Evolutionary conservation across 2,797 vertebrate species (phyloP), one percentile per base, ranked within the genome.

Genomic region (Ciconia nigra): DNA sequence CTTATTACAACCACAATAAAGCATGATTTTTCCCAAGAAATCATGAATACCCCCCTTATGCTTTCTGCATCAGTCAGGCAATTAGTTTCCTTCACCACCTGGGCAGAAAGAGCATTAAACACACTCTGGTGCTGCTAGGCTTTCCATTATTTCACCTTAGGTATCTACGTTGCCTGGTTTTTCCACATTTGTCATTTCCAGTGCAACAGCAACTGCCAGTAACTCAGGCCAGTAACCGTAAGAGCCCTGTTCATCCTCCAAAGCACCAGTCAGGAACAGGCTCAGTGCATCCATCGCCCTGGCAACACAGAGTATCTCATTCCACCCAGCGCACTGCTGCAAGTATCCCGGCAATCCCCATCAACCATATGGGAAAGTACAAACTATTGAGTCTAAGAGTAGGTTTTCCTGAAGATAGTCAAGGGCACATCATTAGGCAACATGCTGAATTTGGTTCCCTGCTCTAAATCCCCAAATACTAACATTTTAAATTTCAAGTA

Each of bases 291-390:
- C 87, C 87, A 83, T 21, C 14, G 7, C 31, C 33, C 35, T 10
- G 54, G 83, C n/a, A 59, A 51, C 1, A 0, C 16, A 3, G 49
- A 69, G 33, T 73, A 58, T 5, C 42, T 67, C 69, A 49, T 15
- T 33, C 10, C 17, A 47, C 9, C 13, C 74, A 59, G 35, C 39
- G 55, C 78, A 46, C 28, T 35, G 33, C 91, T 62, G 39, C 55
- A 61, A 76, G 6, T 3, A 51, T 35, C 41, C 82, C 3, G 1
- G 42, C 54, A 87, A 93, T 22, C 15, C 78, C 44, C 7, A 2
- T 4, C 8, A 3, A 57, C 44, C 33, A 9, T 1, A 20, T 0
- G 26, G 81, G 44, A 44, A 83, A 58, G 44, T 0, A 54, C 15
- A 74, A 93, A 61, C 19, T 13, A 20, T 2, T 62, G 19, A 79